These are phyloP conservation scores for Tribolium freemani DNA, from an alignment of 2,888 invertebrate species.

Conservation along the genomic window DNA sequence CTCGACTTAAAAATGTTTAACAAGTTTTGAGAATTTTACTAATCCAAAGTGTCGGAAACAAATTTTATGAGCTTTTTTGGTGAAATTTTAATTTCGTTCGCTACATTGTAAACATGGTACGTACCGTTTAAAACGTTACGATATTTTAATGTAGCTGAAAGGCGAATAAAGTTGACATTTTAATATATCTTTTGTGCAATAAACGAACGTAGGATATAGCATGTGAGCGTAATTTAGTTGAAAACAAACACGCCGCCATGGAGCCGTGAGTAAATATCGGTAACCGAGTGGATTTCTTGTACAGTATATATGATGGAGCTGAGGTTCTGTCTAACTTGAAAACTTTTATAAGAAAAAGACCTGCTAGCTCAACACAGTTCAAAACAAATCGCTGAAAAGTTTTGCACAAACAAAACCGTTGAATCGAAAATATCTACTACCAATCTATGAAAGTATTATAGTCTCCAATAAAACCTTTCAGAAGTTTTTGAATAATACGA, in stretches of 20 bases:
- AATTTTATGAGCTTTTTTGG: background rate
- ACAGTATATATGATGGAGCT: constrained; percentile 28
- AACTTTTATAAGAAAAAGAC: constrained; percentile 49
- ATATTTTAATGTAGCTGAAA: background rate
- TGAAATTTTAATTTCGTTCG: background rate
- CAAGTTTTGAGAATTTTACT: too few species aligned
- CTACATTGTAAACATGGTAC: background rate
- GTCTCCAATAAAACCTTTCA: constrained; percentile 48
- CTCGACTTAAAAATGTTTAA: too few species aligned
- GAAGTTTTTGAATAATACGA: constrained; percentile 45
- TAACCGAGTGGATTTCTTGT: constrained; percentile 45
- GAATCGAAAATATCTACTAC: constrained; percentile 42
- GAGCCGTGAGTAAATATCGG: constrained; percentile 48
- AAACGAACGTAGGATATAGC: background rate
- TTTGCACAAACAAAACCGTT: constrained; percentile 48
- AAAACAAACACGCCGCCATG: constrained; percentile 14
- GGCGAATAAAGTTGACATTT: background rate
- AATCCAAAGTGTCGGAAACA: background rate
- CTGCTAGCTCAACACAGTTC: constrained; percentile 31
- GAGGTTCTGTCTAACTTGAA: constrained; percentile 48
- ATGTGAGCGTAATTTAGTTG: constrained; percentile 1
- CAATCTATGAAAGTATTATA: constrained; percentile 52
- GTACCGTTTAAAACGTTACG: background rate
- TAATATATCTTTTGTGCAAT: background rate
- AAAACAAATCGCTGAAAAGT: constrained; percentile 59